Evolutionary conservation across 2,888 invertebrate species (phyloP).

Genomic region (Thereva unica): DNA sequence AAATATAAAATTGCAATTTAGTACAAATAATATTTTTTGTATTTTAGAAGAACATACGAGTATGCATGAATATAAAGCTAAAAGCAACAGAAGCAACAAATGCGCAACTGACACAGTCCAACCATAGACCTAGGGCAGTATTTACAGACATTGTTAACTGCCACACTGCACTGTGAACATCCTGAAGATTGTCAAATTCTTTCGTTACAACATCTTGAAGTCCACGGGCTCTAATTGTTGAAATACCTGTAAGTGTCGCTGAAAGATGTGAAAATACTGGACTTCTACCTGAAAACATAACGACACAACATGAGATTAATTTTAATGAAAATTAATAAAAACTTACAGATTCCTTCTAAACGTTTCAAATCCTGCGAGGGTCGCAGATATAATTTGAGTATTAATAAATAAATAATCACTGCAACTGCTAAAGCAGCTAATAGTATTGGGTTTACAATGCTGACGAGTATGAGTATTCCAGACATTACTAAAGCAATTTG

Average conservation of each 20-base stretch:
- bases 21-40: not conserved
- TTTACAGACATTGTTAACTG: constrained; percentile 54
- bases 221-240: constrained; percentile 81
- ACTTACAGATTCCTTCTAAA: constrained; percentile 70
- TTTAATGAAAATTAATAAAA: constrained; percentile 1
- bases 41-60: constrained; percentile 58
- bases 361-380: constrained; percentile 77
- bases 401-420: constrained; percentile 64
- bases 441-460: constrained; percentile 70
- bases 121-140: constrained; percentile 71
- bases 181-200: constrained; percentile 77
- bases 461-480: constrained; percentile 75
- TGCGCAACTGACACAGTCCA: constrained; percentile 71
- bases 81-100: constrained; percentile 70
- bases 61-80: constrained; percentile 65
- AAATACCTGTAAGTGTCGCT: constrained; percentile 82
- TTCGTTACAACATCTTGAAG: constrained; percentile 72
- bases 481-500: constrained; percentile 65
- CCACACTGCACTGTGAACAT: constrained; percentile 58
- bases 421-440: constrained; percentile 70
- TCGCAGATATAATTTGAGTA: constrained; percentile 70
- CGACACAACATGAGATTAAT: not conserved
- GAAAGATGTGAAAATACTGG: constrained; percentile 91
- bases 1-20: constrained; percentile 4
- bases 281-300: constrained; percentile 66